These are phyloP conservation scores for Glandiceps talaboti DNA, from an alignment of 53 echinoderm and acorn worm genomes.

Conservation along the genomic window DNA sequence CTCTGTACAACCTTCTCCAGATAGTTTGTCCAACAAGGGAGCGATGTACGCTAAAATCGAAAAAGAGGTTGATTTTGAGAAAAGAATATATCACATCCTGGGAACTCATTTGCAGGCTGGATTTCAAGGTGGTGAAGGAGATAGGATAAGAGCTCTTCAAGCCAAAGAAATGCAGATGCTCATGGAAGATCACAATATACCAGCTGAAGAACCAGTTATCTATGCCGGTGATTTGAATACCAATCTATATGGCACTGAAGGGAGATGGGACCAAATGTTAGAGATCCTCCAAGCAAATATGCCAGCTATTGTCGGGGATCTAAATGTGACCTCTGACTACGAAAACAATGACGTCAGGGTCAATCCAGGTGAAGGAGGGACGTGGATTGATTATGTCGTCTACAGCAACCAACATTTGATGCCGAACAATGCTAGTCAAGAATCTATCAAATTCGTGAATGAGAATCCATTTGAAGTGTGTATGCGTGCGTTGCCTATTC, in stretches of 20 bases:
- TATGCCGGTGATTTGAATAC: constrained; percentile 81
- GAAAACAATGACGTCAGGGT: constrained; percentile 46
- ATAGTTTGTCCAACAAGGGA: constrained; percentile 62
- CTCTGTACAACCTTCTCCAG: constrained; percentile 31
- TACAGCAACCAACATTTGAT: constrained; percentile 47
- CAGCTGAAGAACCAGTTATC: constrained; percentile 51
- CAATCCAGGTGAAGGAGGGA: neutral
- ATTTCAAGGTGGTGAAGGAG: constrained; percentile 4
- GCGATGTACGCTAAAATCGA: constrained; percentile 47
- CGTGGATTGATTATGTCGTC: constrained; percentile 72
- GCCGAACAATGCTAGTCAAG: constrained; percentile 32
- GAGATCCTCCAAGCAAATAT: constrained; percentile 42
- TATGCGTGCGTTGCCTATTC: constrained; percentile 13
- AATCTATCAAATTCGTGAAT: constrained; percentile 32
- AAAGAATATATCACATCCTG: constrained; percentile 53
- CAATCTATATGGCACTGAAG: constrained; percentile 30
- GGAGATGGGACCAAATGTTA: constrained; percentile 44
- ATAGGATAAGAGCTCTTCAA: constrained; percentile 43
- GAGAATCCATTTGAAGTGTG: constrained; percentile 27
- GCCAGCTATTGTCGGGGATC: constrained; percentile 35
- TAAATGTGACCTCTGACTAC: constrained; percentile 46
- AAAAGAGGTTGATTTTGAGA: constrained; percentile 37
- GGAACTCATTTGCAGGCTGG: constrained; percentile 79
- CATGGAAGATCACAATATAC: constrained; percentile 41
- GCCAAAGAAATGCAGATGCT: constrained; percentile 60